Percentiles rank a stretch among this genome's conserved stretches.
Conservation (phyloP, 2,888 invertebrate species). For the Incurvaria masculella region DNA sequence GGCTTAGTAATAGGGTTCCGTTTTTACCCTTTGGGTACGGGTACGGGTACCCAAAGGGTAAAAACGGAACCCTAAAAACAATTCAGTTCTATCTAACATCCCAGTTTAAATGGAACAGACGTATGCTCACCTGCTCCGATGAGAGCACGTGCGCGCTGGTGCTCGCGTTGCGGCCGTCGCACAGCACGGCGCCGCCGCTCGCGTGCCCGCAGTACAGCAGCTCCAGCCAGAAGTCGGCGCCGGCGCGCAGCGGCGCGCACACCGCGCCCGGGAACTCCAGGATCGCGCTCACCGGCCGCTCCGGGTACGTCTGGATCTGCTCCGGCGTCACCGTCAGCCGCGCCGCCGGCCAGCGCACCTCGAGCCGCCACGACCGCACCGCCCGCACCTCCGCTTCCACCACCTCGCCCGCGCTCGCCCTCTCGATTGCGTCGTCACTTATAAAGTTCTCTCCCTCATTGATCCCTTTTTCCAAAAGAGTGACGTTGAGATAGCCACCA, state of each 20-base stretch:
- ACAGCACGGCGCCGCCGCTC: slow-evolving; percentile 62
- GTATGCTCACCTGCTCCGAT: slow-evolving; percentile 73
- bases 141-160: slow-evolving; percentile 64
- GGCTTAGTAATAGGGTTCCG: too few relatives aligned
- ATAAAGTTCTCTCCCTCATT: slow-evolving; percentile 21
- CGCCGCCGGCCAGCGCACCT: slow-evolving; percentile 80
- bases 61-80: too few relatives aligned
- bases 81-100: too few relatives aligned
- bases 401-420: slow-evolving; percentile 23
- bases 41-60: too few relatives aligned
- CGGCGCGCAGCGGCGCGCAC: slow-evolving; percentile 60
- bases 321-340: slow-evolving; percentile 70
- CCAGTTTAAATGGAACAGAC: too few relatives aligned
- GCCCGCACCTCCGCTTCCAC: slow-evolving; percentile 42
- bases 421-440: slow-evolving; percentile 21
- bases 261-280: slow-evolving; percentile 72
- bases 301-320: slow-evolving; percentile 77
- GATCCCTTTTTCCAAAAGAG: slow-evolving; percentile 3
- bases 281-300: slow-evolving; percentile 68
- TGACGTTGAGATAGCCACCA: neutral
- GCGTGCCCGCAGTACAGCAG: slow-evolving; percentile 75
- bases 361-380: slow-evolving; percentile 59
- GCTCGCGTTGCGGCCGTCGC: slow-evolving; percentile 59
- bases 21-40: too few relatives aligned
- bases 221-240: slow-evolving; percentile 73